Evolutionary conservation across 2,113 vertebrate species (phyloP), one percentile per base, ranked within the genome.

Genomic region (Petromus typicus): DNA sequence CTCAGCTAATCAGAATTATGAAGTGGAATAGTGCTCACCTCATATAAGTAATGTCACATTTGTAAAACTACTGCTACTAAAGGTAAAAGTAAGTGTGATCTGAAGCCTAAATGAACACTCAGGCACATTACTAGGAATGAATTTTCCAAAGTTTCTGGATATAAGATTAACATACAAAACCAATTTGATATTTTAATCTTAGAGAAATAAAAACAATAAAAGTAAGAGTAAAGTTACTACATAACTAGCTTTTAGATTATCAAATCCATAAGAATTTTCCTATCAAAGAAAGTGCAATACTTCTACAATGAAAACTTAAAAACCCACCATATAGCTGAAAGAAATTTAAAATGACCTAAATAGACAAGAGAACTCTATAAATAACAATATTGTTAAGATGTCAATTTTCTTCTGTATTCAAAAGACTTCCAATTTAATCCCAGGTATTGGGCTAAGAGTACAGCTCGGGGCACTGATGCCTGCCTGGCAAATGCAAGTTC

Each of bases 371-470:
- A 56, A 86, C 45, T 90, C 92, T 80, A 63, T 84, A 20, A 63
- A 90, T 80, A 69, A 90, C 22, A 61, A 22, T 89, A 73, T 73
- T 95, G 17, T 86, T 86, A 87, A 51, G 11, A 51, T 89, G 48
- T 78, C 23, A 78, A 7, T 25, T 59, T 30, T 86, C 25, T 32
- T 67, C 83, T 32, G 93, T 40, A 86, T 67, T 78, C 7, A 48
- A 20, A 57, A 12, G 59, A 76, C 45, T 67, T 17, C 27, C 25
- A 43, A 25, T 63, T 91, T 90, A 92, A 92, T 90, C 32, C 10
- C 27, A 87, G 17, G 48, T 51, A 51, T 10, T 10, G 48, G 48
- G 48, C 48, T 10, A 51, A 10, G 48, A 5, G 10, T 51, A 51
- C 10, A 51, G 48, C 48, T 51, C 48, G 10, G 10, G 48, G 48